A percentile compares a stretch with the other conserved stretches of the same genome.
Evolutionary conservation across 2,888 invertebrate genomes (phyloP).

Genomic region (Cyclophora albipunctata): DNA sequence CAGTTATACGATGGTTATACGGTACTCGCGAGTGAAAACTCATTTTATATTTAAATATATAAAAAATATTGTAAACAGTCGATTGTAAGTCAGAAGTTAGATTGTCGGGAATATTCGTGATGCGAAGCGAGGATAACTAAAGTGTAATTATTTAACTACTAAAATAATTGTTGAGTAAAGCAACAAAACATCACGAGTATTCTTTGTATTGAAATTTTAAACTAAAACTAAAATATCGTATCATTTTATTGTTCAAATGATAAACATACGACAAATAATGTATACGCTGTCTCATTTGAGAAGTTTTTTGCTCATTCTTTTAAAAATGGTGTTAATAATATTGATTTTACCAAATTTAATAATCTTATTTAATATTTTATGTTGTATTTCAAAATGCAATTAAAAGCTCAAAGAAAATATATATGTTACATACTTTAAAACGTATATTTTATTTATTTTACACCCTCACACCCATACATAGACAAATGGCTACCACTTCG

Average conservation of each 20-base stretch:
- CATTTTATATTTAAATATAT: slow-evolving; percentile 68
- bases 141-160: slow-evolving; percentile 5
- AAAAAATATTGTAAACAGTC: slow-evolving; percentile 63
- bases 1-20: slow-evolving; percentile 73
- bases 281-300: slow-evolving; percentile 84
- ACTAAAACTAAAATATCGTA: slow-evolving; percentile 64
- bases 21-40: slow-evolving; percentile 63
- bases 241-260: slow-evolving; percentile 68
- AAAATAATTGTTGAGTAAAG: neutral
- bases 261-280: slow-evolving; percentile 80
- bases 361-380: slow-evolving; percentile 88
- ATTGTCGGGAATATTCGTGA: slow-evolving; percentile 32
- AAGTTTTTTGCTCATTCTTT: slow-evolving; percentile 78
- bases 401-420: slow-evolving; percentile 90
- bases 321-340: slow-evolving; percentile 69
- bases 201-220: slow-evolving; percentile 39
- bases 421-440: slow-evolving; percentile 84
- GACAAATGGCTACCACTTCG: neutral
- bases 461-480: slow-evolving; percentile 2
- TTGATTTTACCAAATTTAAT: slow-evolving; percentile 85
- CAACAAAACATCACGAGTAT: slow-evolving; percentile 26
- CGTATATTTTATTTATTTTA: slow-evolving; percentile 55
- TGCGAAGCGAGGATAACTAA: slow-evolving; percentile 1
- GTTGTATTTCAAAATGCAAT: slow-evolving; percentile 90
- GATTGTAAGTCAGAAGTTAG: slow-evolving; percentile 57